Evolutionary conservation across 2,797 vertebrate genomes (phyloP).

Genomic region (Paguma larvata): DNA sequence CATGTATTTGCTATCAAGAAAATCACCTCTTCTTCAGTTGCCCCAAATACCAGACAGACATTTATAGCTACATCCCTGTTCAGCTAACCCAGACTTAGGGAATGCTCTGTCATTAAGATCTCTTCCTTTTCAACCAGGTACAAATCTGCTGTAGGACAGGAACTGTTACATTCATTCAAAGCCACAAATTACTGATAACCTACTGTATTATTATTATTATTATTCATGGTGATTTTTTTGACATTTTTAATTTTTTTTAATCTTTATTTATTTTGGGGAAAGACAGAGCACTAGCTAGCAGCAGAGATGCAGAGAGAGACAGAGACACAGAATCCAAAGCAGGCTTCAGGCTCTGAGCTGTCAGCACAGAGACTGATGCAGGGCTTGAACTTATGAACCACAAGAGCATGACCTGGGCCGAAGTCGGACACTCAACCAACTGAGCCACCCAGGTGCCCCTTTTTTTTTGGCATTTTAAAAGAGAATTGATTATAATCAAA

Average conservation of each 20-base stretch:
- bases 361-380: too few species aligned
- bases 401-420: too few species aligned
- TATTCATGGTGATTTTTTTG: neutral
- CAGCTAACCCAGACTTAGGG: neutral
- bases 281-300: too few species aligned
- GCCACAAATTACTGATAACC: neutral
- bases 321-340: too few species aligned
- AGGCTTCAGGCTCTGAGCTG: too few species aligned
- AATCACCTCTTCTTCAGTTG: slow-evolving; percentile 12
- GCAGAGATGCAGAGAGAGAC: too few species aligned
- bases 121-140: neutral
- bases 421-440: too few species aligned
- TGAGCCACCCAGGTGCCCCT: too few species aligned
- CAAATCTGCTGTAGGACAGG: neutral
- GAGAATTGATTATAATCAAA: neutral
- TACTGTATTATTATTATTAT: neutral
- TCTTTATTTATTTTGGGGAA: too few species aligned
- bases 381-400: too few species aligned
- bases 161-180: neutral
- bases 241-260: too few species aligned
- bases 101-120: neutral
- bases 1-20: neutral
- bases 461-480: slow-evolving; percentile 12
- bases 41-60: neutral
- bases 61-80: neutral